Conservation (phyloP, 2,113 vertebrate species). For the Meles meles region DNA sequence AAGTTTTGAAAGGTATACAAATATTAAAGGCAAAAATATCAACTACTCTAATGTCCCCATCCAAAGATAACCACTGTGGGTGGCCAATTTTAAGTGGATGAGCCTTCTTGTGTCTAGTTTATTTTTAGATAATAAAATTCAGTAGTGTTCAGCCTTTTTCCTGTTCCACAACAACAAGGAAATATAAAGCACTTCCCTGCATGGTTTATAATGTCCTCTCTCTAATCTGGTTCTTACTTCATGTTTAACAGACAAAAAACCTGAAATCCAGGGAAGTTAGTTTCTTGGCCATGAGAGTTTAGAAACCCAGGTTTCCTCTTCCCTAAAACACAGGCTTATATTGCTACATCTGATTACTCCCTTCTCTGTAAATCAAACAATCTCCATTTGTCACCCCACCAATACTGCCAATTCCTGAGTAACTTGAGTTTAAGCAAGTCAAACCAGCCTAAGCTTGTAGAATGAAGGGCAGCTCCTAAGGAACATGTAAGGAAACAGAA, state of each 20-base stretch:
- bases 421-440: background rate
- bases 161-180: background rate
- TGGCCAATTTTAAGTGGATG: conserved; percentile 5
- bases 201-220: background rate
- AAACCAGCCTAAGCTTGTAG: background rate
- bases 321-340: background rate
- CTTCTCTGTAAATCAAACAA: background rate
- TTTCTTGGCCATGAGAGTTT: background rate
- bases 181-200: background rate
- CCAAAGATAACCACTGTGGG: background rate
- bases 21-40: conserved; percentile 9
- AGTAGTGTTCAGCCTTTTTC: background rate
- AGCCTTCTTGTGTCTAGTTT: background rate
- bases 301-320: background rate
- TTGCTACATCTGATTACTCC: background rate
- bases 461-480: conserved; percentile 15
- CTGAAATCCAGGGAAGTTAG: background rate
- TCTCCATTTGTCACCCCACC: background rate
- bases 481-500: background rate
- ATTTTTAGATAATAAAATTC: background rate
- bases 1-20: conserved; percentile 13
- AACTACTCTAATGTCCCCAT: background rate
- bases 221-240: background rate
- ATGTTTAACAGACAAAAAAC: background rate
- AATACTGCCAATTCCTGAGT: background rate